Evolutionary conservation across 2,888 invertebrate genomes (phyloP), one percentile per base, ranked within the genome.

Genomic region (Matsumyia berberina): DNA sequence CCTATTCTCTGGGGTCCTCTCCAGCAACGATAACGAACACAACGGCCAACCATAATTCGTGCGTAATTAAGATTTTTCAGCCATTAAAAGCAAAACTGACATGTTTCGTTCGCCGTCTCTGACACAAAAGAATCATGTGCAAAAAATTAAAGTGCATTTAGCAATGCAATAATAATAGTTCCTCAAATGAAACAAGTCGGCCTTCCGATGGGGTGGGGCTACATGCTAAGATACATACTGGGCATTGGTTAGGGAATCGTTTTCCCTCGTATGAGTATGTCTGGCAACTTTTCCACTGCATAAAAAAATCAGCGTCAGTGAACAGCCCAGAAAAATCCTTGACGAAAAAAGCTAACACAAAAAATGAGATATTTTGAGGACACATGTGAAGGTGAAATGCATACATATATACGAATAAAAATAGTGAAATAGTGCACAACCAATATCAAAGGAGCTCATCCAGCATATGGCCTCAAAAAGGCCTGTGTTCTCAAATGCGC

Each of bases 401-500:
- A 69, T 33, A 70, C 49, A 39, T 55, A 60, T 29, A 60, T 35
- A 62, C 24, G n/a, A n/a, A n/a, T n/a, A 62, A 62, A 62, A 70
- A 49, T 35, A 72, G 58, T 35, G 31, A 62, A 62, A 57, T 12
- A 57, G 29, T 42, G 58, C 17, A 15, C 33, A 72, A 55, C 72
- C 72, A 77, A 77, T 78, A 83, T 78, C 72, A 83, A 78, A 73
- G 55, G 58, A 67, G 29, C 29, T 11, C 66, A 66, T 66, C 70
- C 60, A 76, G 64, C 66, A 67, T 15, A 72, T 73, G 77, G 62
- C 53, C 62, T 66, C 35, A 66, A 82, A 81, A 74, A 76, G 58
- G 24, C 64, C 70, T 66, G 53, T 31, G 5, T 51, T 49, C 72
- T 35, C 51, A 51, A 77, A 77, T 72, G 64, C 46, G 72, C 79